Evolutionary conservation across 2,888 invertebrate genomes (phyloP).

Genomic region (Sepiola atlantica): DNA sequence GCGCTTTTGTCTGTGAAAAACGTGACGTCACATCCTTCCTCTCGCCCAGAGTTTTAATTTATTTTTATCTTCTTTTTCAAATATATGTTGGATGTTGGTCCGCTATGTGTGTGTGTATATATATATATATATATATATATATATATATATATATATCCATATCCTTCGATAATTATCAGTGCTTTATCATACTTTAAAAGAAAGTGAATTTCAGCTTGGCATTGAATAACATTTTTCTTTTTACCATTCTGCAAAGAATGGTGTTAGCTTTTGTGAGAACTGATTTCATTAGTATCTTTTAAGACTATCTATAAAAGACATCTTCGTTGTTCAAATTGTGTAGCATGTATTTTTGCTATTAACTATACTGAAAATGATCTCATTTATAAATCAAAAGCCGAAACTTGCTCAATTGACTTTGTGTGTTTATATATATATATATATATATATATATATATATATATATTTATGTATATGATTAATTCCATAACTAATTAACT

Average conservation of each 20-base stretch:
- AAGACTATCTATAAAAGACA: background rate
- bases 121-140: no score
- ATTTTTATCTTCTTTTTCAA: background rate
- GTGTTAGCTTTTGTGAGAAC: background rate
- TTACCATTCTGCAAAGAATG: background rate
- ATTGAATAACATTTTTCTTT: background rate
- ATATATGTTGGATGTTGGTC: background rate
- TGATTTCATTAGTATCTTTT: background rate
- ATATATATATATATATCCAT: no score
- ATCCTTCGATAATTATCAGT: background rate
- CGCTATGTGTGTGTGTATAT: background rate
- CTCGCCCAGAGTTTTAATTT: background rate
- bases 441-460: no score
- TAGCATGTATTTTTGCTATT: background rate
- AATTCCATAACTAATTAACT: no score
- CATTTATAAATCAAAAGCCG: no score
- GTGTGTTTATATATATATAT: no score
- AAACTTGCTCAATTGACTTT: no score
- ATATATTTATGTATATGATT: no score
- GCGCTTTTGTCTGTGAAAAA: background rate
- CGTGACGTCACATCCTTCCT: conserved; percentile 8
- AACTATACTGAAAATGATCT: background rate
- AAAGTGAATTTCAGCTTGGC: background rate
- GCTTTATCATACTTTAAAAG: background rate
- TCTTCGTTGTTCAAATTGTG: background rate